Conservation (phyloP, 2,797 vertebrate genomes). For the Acridotheres tristis region DNA sequence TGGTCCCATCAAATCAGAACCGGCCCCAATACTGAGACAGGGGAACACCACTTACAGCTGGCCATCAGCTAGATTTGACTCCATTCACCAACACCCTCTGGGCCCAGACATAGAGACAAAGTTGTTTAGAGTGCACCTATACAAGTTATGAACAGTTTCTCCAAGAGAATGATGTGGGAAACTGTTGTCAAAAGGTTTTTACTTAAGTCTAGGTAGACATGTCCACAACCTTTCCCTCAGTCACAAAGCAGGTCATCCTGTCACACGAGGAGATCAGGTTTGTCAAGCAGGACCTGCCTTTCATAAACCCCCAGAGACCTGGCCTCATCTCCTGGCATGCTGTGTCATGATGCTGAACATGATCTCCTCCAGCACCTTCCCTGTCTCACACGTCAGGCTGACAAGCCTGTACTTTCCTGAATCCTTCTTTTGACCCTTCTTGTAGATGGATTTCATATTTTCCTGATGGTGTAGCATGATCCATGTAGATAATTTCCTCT, state of each 20-base stretch:
- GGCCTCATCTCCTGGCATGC: background rate
- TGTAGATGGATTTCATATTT: background rate
- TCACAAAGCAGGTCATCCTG: background rate
- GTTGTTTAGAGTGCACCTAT: background rate
- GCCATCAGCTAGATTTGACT: background rate
- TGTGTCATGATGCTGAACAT: background rate
- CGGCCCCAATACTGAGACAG: rapidly evolving
- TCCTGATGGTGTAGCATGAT: background rate
- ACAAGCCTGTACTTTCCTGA: background rate
- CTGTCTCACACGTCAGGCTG: background rate
- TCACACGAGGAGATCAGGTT: background rate
- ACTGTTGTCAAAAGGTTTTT: background rate
- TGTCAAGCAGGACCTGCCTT: background rate
- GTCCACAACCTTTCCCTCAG: background rate
- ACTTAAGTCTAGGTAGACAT: background rate
- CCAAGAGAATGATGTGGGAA: background rate
- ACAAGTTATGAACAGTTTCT: background rate
- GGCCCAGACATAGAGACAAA: background rate
- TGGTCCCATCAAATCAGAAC: background rate
- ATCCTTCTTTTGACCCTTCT: background rate
- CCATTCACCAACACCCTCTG: background rate
- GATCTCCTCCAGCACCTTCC: background rate
- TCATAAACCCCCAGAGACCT: background rate
- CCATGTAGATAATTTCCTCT: background rate
- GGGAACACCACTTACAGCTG: background rate